A percentile compares a stretch with the other conserved stretches of the same genome.
These are phyloP conservation scores for Carlito syrichta DNA, from an alignment of 2,113 vertebrate genomes.

Conservation along the genomic window DNA sequence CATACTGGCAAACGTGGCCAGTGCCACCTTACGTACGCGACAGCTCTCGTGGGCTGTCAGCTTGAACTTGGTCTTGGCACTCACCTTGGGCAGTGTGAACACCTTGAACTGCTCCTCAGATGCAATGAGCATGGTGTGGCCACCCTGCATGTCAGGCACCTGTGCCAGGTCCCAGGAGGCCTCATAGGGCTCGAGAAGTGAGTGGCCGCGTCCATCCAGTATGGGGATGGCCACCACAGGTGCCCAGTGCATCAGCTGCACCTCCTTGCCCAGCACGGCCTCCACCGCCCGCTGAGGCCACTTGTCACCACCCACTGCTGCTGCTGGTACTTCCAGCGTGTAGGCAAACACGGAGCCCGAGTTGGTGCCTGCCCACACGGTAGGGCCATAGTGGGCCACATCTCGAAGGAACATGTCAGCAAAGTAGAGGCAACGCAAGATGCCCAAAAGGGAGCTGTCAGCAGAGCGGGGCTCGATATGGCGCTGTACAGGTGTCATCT, in stretches of 20 bases:
- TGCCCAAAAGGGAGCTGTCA: slow-evolving; percentile 93
- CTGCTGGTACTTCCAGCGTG: slow-evolving; percentile 91
- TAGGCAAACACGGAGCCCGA: slow-evolving; percentile 96
- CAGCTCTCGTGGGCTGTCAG: slow-evolving; percentile 96
- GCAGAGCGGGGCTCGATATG: slow-evolving; percentile 95
- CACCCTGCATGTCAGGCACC: slow-evolving; percentile 94
- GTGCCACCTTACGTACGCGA: slow-evolving; percentile 93
- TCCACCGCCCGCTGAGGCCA: slow-evolving; percentile 87
- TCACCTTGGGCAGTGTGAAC: slow-evolving; percentile 96
- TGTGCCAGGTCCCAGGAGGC: slow-evolving; percentile 94
- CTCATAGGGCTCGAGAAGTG: slow-evolving; percentile 94
- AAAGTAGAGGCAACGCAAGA: slow-evolving; percentile 96
- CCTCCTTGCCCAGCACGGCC: slow-evolving; percentile 96
- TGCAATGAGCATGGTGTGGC: slow-evolving; percentile 95
- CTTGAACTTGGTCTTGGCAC: slow-evolving; percentile 98
- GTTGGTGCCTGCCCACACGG: slow-evolving; percentile 97
- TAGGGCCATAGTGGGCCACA: slow-evolving; percentile 92
- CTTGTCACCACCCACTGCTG: slow-evolving; percentile 77
- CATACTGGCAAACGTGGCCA: slow-evolving; percentile 88
- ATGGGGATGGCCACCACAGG: slow-evolving; percentile 94
- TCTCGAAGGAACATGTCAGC: slow-evolving; percentile 96
- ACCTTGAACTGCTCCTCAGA: slow-evolving; percentile 99
- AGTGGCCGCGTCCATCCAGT: slow-evolving; percentile 93
- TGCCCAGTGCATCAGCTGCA: slow-evolving; percentile 97
- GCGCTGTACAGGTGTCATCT: slow-evolving; percentile 93